Base-by-base conservation (phyloP, 2,797 vertebrate species). In the Remorina albescens region DNA sequence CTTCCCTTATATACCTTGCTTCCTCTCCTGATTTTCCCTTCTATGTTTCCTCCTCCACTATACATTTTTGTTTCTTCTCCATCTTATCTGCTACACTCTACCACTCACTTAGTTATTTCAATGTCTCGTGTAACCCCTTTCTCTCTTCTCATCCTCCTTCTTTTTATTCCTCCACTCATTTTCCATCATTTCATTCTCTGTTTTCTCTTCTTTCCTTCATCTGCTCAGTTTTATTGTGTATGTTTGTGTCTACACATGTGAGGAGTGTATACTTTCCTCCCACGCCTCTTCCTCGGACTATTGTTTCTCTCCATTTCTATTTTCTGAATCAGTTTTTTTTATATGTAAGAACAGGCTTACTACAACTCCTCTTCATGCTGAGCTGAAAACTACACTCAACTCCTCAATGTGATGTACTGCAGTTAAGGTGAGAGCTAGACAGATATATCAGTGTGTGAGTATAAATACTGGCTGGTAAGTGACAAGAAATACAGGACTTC, bases 381-480 rank as follows among this genome's bases (percentile, higher is more conserved):
- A 58, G 42, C 54, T 10, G 53, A 65, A 61, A 58, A n/a, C 53
- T 72, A 60, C 54, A n/a, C 67, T 53, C 32, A 44, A 21, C 36
- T 47, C 44, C 18, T 6, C 36, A 15, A 19, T 50, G 41, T 25
- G 16, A 21, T 34, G 34, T 11, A 16, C 34, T 28, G 42, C 47
- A 28, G 16, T 39, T 8, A 2, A 15, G 25, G 15, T 28, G 4
- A 25, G 21, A 26, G 34, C 13, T 47, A 5, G 2, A 51, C 16
- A 23, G 11, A 44, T n/a, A 44, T 44, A 19, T 19, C 16, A 18
- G n/a, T n/a, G 42, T 44, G n/a, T 25, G 23, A n/a, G 47, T 25
- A 21, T 25, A 13, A 25, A 13, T 15, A 11, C 13, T 2, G 21
- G n/a, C 44, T 23, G 4, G 4, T 23, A 25, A 49, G 23, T 13